Evolutionary conservation across 2,888 invertebrate genomes (phyloP).

Genomic region (Tenthredo notha): DNA sequence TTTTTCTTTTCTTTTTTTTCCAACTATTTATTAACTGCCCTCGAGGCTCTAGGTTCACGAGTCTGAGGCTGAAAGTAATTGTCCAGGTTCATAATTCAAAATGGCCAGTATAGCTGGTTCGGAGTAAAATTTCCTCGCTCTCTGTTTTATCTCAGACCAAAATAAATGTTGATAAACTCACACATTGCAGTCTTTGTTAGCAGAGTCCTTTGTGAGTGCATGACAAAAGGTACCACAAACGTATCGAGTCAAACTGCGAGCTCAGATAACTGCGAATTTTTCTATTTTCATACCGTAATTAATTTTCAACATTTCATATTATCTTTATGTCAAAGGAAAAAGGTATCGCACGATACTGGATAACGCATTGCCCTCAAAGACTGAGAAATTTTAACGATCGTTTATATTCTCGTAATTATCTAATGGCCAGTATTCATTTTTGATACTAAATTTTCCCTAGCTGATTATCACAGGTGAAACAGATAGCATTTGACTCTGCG

Average conservation of each 20-base stretch:
- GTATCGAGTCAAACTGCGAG: background rate
- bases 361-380: background rate
- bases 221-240: constrained; percentile 9
- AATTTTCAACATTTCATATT: background rate
- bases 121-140: background rate
- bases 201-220: background rate
- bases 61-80: constrained; percentile 12
- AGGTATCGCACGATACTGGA: background rate
- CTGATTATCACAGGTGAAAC: background rate
- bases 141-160: constrained; percentile 1
- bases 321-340: background rate
- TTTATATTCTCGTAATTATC: background rate
- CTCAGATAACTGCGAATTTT: background rate
- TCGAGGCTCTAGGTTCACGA: constrained; percentile 9
- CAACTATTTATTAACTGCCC: constrained; percentile 28
- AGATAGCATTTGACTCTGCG: constrained; percentile 24
- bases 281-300: background rate
- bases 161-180: constrained; percentile 25
- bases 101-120: background rate
- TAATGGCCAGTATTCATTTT: background rate
- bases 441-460: background rate
- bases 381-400: background rate
- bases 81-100: constrained; percentile 38
- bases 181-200: background rate
- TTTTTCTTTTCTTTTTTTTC: background rate